Base-by-base conservation (phyloP, 2,113 vertebrate species). In the Rhea americana region DNA sequence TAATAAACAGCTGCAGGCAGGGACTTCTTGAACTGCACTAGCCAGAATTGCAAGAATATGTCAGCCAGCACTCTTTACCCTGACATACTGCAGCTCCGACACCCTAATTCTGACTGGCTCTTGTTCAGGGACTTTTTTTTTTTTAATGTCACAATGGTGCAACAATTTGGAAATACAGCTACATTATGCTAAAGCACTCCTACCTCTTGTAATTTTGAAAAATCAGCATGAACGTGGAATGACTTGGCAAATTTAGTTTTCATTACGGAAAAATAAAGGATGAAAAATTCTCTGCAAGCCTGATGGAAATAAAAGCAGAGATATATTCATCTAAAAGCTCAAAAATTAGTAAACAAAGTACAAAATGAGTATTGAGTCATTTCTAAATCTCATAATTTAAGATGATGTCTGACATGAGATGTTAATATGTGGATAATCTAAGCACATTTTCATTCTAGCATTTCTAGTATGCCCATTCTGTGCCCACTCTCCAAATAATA, bases 1-100 rank as follows among this genome's bases (percentile, higher is more conserved):
- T 35, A 18, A 25, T 30, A 32, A 90, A 56, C 53, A 18, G 17
- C 1, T 5, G 11, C 85, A 58, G 59, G 53, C 87, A 73, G 82
- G 74, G 63, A 41, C 67, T 70, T 53, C 61, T 74, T 48, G 67
- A 85, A 7, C 74, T 51, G 87, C 51, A 32, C 19, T 19, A 48
- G 81, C 55, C 77, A 94, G 87, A 53, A 30, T 66, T 73, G 89
- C 82, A 12, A 85, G 82, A 45, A 19, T 39, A 84, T 76, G 75
- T 80, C 94, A 58, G 26, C 47, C 91, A 82, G 3, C 47, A 2
- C 88, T 71, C 21, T 81, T 35, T 55, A 93, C 85, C 35, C 77
- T 91, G 89, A 91, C 74, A 51, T 16, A 56, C 62, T 70, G 55
- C 92, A 93, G 85, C 87, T 85, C 93, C 1, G 14, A 4, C 45